Percentiles rank a stretch among this genome's conserved stretches.
Evolutionary conservation across 2,888 invertebrate species (phyloP).

Genomic region (Girardia tigrina): DNA sequence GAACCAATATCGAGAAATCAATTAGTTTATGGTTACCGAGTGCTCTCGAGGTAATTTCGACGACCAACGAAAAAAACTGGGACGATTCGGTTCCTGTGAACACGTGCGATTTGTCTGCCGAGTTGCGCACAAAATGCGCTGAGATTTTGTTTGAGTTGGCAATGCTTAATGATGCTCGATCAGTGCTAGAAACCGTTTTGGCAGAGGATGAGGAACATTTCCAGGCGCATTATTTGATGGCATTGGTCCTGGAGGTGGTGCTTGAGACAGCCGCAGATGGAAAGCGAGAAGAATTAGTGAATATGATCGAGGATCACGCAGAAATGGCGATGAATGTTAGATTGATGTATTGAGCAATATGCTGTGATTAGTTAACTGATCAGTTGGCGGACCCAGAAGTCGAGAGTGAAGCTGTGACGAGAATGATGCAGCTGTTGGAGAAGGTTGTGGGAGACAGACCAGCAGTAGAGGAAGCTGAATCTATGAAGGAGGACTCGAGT

Average conservation of each 20-base stretch:
- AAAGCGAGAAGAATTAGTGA: background rate
- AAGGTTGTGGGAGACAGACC: background rate
- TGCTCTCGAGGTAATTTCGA: background rate
- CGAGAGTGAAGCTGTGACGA: background rate
- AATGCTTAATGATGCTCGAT: background rate
- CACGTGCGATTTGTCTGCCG: background rate
- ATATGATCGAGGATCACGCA: background rate
- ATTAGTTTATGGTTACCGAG: background rate
- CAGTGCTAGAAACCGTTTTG: background rate
- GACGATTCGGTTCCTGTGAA: background rate
- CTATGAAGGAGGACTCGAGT: too few species aligned
- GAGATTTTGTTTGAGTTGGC: background rate
- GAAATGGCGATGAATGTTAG: background rate
- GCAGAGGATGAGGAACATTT: background rate
- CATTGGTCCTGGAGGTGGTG: background rate
- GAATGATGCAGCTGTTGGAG: background rate
- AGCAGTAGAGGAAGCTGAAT: too few species aligned
- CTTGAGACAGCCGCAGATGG: background rate
- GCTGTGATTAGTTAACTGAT: background rate
- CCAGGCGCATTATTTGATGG: conserved; percentile 23
- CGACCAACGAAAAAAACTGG: background rate
- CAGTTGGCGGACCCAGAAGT: background rate
- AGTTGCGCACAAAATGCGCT: background rate
- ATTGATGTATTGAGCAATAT: background rate
- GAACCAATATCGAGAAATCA: background rate